Base-by-base conservation (phyloP, 2,113 vertebrate species). In the Geococcyx californianus region DNA sequence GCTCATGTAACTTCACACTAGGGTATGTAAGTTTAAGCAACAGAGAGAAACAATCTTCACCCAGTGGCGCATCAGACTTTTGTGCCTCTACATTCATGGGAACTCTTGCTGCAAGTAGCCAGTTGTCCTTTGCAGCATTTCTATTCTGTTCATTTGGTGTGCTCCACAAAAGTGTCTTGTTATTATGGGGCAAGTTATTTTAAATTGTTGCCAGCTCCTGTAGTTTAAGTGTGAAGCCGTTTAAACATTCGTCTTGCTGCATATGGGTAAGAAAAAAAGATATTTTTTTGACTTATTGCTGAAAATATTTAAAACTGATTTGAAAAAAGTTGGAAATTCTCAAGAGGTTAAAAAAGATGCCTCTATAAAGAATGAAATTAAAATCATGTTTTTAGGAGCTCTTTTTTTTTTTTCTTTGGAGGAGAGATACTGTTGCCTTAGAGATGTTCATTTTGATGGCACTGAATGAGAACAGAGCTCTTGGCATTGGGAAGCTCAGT, bases 81-180 rank as follows among this genome's bases (percentile, higher is more conserved):
- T 25, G 18, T 3, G 3, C 28, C 20, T 16, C 9, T 21, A 1
- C 3, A 1, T 58, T 76, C 19, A 4, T 13, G 14, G 33, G 24
- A 44, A 13, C 16, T n/a, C 55, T n/a, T 45, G 49, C 34, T 63
- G 7, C 13, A 24, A 26, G 28, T 23, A 51, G 11, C 42, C 38
- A 7, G 20, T 59, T 34, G 36, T 63, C 28, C 63, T 38, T 29
- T 17, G 33, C 51, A 51, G 51, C 14, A 2, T 28, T 70, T 70
- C 47, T 36, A 0, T 70, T 15, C 26, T 62, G 6, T 38, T 26
- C 15, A 4, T n/a, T 69, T 34, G 12, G 34, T 21, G 24, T 40
- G 38, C 13, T 47, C 40, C n/a, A 24, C 29, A 18, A 45, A 67
- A 20, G 3, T 31, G 31, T 13, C 20, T 31, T 49, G 3, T 64